Base-by-base conservation (phyloP, 92 coral and sea anemone species). In the Parazoanthus darwini region DNA sequence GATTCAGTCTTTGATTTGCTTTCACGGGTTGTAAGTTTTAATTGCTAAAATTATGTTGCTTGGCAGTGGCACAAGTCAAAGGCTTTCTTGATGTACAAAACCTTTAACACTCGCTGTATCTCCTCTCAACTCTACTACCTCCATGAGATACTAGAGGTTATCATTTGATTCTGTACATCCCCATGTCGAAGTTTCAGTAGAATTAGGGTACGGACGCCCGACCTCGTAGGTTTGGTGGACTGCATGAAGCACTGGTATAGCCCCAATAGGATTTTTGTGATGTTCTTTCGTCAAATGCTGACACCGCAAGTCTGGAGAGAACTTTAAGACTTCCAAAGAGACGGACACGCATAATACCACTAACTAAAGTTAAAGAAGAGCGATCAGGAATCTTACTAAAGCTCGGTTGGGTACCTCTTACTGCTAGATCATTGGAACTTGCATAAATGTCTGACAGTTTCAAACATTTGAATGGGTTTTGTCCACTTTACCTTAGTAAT, bases 11-110 rank as follows among this genome's bases (percentile, higher is more conserved):
- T 54, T 54, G 18, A 13, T 20, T 0, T 11, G 59, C 18, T 54
- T 54, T 13, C 18, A 54, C 59, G 59, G 59, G 59, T 54, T 54
- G 59, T 13, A 54, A 54, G 14, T 54, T 54, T 0, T 54, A 11
- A 54, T 13, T 54, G 42, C 42, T 39, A 29, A 29, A 29, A 29
- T 29, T 29, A 29, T 39, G 42, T 39, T 39, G 33, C 33, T 29
- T 29, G 33, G 33, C 33, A 29, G 33, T 39, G 42, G 42, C 42
- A 74, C 82, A 1, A 85, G 54, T 36, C 92, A 89, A 85, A 86
- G 80, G n/a, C 54, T 89, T 13, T 65, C 80, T 36, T 78, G 70
- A 89, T 86, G 48, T 66, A 13, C 56, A 4, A 63, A 44, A 9
- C 68, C 68, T 63, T 63, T 63, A 25, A 20, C 68, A 18, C 25